phyloP scores from a whole-genome alignment of 2,797 vertebrate species.

The Betta splendens region DNA sequence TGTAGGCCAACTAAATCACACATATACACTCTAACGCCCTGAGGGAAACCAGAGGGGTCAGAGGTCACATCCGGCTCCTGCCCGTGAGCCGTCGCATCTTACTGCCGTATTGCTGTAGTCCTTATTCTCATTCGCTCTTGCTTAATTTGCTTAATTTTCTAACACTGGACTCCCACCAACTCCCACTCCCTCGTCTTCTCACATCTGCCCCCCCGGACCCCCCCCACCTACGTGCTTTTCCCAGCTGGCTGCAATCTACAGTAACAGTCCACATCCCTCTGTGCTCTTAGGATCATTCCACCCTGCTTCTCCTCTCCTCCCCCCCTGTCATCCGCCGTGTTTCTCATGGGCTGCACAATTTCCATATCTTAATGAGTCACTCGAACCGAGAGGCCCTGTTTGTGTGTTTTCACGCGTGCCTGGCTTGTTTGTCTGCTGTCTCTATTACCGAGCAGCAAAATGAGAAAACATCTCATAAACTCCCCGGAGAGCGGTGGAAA shows the following conservation, averaged over 20 bases:
- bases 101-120: constrained; percentile 37
- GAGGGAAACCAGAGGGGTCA: constrained; percentile 63
- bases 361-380: constrained; percentile 73
- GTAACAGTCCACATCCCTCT: constrained; percentile 20
- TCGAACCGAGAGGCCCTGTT: constrained; percentile 44
- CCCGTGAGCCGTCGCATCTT: constrained; percentile 53
- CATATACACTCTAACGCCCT: constrained; percentile 51
- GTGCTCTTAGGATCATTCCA: constrained; percentile 41
- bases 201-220: constrained; percentile 33
- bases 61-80: constrained; percentile 70
- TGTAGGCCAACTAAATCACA: constrained; percentile 65
- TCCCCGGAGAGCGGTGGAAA: constrained; percentile 53
- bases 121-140: constrained; percentile 51
- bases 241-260: constrained; percentile 24
- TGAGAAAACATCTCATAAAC: constrained; percentile 31
- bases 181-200: constrained; percentile 15
- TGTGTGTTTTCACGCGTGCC: constrained; percentile 40
- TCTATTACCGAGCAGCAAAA: constrained; percentile 42
- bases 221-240: neutral
- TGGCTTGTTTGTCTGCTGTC: constrained; percentile 51
- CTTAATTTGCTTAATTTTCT: constrained; percentile 66
- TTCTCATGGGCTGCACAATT: constrained; percentile 66
- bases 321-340: constrained; percentile 42
- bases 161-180: constrained; percentile 32
- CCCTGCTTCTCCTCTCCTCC: constrained; percentile 35